Conservation (phyloP, 2,888 invertebrate genomes). For the Geotrupes spiniger region DNA sequence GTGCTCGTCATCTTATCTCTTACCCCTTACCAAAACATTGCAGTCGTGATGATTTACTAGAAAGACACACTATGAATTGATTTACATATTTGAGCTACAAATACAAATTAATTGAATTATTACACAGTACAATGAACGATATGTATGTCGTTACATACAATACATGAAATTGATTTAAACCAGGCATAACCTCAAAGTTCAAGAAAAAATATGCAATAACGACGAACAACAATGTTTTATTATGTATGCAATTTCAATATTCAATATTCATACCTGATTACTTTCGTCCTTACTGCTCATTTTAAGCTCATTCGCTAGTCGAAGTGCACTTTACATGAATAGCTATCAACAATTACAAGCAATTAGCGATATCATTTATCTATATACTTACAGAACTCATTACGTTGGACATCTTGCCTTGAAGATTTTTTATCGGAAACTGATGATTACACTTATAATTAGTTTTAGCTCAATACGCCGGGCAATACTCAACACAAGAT, state of each 20-base stretch:
- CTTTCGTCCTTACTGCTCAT: constrained; percentile 6
- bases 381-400: constrained; percentile 25
- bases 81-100: not conserved
- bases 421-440: no score
- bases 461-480: no score
- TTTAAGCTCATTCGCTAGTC: not conserved
- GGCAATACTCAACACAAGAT: no score
- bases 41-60: constrained; percentile 7
- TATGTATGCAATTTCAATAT: not conserved
- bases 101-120: not conserved
- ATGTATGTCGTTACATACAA: not conserved
- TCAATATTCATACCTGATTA: constrained; percentile 11
- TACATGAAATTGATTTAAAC: not conserved
- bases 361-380: not conserved
- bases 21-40: constrained; percentile 4
- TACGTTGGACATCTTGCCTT: constrained; percentile 20
- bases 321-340: not conserved
- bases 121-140: no score
- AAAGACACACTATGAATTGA: not conserved
- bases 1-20: constrained; percentile 5
- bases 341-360: constrained; percentile 3
- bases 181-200: constrained; percentile 8
- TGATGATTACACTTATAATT: no score
- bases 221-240: not conserved
- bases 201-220: constrained; percentile 3